Evolutionary conservation across 1,140 invertebrate genomes (phyloP).

Genomic region (Catajapyx aquilonaris): DNA sequence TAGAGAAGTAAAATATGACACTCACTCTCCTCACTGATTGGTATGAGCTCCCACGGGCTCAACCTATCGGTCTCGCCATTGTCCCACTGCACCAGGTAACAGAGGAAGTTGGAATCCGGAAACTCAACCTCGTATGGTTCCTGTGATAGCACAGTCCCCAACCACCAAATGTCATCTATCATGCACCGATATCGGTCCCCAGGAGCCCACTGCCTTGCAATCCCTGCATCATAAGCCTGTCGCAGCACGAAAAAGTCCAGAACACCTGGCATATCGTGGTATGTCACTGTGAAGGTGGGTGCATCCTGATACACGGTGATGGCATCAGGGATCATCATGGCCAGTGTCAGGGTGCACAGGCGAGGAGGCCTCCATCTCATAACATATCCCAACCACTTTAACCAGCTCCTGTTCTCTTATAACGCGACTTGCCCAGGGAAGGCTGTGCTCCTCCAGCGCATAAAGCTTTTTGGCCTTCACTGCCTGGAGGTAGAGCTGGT

Average conservation of each 20-base stretch:
- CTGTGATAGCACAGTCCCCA: conserved; percentile 53
- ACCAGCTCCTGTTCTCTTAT: conserved; percentile 70
- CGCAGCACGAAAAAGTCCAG: conserved; percentile 85
- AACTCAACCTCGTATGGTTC: conserved; percentile 41
- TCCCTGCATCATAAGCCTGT: conserved; percentile 69
- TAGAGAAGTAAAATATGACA: too few relatives aligned
- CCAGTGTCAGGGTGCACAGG: conserved; percentile 73
- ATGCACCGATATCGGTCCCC: conserved; percentile 68
- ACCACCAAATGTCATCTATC: conserved; percentile 94
- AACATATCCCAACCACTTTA: conserved; percentile 83
- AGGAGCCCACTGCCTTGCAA: conserved; percentile 50
- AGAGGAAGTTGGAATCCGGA: conserved; percentile 62
- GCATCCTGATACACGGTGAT: conserved; percentile 41
- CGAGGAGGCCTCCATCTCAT: conserved; percentile 77
- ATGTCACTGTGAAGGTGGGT: conserved; percentile 58
- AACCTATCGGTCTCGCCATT: conserved; percentile 76
- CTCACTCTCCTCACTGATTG: conserved; percentile 48
- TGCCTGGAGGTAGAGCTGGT: conserved; percentile 68
- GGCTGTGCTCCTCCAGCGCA: conserved; percentile 41
- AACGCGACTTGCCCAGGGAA: conserved; percentile 46
- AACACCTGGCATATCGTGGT: conserved; percentile 93
- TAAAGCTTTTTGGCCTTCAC: conserved; percentile 71
- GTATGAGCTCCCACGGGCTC: conserved; percentile 94
- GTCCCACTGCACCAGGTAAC: conserved; percentile 79
- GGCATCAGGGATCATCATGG: conserved; percentile 43